Evolutionary conservation across 2,113 vertebrate genomes (phyloP).

Genomic region (rat (Rattus norvegicus)): GRCr8 NC_086034.1:3498001-3498500

Average conservation of each 20-base stretch:
- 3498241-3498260: neutral
- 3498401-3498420: neutral
- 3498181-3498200: neutral
- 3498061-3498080: neutral
- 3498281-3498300: neutral
- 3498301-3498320: neutral
- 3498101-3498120: neutral
- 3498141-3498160: neutral
- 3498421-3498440: neutral
- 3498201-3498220: neutral
- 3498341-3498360: neutral
- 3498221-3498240: neutral
- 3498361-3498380: neutral
- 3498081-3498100: neutral
- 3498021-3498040: neutral
- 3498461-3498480: neutral
- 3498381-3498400: neutral
- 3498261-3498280: neutral
- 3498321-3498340: neutral
- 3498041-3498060: neutral
- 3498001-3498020: neutral
- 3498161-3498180: neutral
- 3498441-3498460: neutral
- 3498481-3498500: neutral
- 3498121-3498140: neutral